Conservation (phyloP, 2,888 invertebrate species). For the Panopea generosa region DNA sequence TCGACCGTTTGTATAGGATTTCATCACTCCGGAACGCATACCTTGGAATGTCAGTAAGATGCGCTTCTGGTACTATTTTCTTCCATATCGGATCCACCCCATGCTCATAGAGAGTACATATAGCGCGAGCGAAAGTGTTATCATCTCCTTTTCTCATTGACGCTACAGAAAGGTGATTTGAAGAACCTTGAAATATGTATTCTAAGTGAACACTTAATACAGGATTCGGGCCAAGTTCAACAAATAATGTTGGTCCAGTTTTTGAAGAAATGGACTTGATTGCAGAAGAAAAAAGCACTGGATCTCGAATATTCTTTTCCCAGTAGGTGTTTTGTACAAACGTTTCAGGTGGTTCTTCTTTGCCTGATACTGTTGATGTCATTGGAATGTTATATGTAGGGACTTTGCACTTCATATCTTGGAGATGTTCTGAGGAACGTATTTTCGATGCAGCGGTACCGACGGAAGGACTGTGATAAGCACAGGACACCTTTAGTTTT, state of each 20-base stretch:
- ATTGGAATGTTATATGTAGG: slow-evolving; percentile 4
- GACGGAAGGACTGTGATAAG: slow-evolving; percentile 64
- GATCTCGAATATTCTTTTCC: slow-evolving; percentile 60
- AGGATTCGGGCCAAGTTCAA: slow-evolving; percentile 56
- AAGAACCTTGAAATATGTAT: slow-evolving; percentile 17
- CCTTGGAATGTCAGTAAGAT: slow-evolving; percentile 5
- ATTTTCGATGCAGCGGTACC: slow-evolving; percentile 28
- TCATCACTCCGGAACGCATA: neutral
- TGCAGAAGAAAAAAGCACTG: slow-evolving; percentile 62
- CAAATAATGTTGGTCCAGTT: slow-evolving; percentile 47
- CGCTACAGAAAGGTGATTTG: slow-evolving; percentile 2
- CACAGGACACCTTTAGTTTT: slow-evolving; percentile 45
- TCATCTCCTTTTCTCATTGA: slow-evolving; percentile 23
- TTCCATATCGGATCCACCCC: slow-evolving; percentile 11
- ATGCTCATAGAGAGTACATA: neutral
- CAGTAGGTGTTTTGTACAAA: slow-evolving; percentile 54
- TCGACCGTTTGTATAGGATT: neutral
- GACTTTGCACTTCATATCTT: too few species aligned
- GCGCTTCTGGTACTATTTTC: slow-evolving; percentile 1
- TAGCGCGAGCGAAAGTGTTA: neutral
- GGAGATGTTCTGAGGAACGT: slow-evolving; percentile 26
- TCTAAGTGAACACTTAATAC: slow-evolving; percentile 29
- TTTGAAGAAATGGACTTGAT: slow-evolving; percentile 32
- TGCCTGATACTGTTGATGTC: slow-evolving; percentile 41
- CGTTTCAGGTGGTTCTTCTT: neutral